Evolutionary conservation across 2,888 invertebrate species (phyloP).

Genomic region (Melinaea marsaeus): DNA sequence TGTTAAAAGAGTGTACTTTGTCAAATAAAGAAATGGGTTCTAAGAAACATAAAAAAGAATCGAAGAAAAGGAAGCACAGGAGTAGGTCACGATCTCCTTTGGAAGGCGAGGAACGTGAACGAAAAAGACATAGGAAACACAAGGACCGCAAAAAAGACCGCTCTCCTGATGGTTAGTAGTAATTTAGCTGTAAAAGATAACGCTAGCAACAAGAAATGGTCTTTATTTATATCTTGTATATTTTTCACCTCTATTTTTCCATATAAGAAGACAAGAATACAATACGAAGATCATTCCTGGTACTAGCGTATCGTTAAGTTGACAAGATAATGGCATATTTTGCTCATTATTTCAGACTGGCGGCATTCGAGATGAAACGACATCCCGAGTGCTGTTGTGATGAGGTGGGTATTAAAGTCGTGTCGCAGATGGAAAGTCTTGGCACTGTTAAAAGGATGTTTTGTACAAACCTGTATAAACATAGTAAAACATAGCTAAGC

Average conservation of each 20-base stretch:
- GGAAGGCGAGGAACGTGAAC: constrained; percentile 76
- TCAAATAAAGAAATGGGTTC: constrained; percentile 78
- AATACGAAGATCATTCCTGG: constrained; percentile 45
- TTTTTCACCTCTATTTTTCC: not conserved
- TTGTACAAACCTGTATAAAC: not conserved
- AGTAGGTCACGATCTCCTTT: constrained; percentile 78
- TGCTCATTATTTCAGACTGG: constrained; percentile 77
- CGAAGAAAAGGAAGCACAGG: constrained; percentile 82
- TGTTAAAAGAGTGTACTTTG: not conserved
- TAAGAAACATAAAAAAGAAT: constrained; percentile 83
- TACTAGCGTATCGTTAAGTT: constrained; percentile 48
- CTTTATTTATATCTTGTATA: constrained; percentile 31
- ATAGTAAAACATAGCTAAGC: too few relatives aligned
- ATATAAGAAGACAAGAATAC: not conserved
- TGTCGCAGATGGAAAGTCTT: not conserved
- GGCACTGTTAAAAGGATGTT: not conserved
- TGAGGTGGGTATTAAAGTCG: constrained; percentile 59
- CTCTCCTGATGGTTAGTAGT: constrained; percentile 78
- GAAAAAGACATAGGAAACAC: constrained; percentile 75
- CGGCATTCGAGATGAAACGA: constrained; percentile 63
- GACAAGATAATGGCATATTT: constrained; percentile 73
- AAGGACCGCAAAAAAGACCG: constrained; percentile 74
- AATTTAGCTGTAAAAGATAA: constrained; percentile 33
- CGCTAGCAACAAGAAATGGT: constrained; percentile 52
- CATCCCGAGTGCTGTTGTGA: constrained; percentile 49